Conservation (phyloP, 2,113 vertebrate genomes). For the Empidonax alnorum region DNA sequence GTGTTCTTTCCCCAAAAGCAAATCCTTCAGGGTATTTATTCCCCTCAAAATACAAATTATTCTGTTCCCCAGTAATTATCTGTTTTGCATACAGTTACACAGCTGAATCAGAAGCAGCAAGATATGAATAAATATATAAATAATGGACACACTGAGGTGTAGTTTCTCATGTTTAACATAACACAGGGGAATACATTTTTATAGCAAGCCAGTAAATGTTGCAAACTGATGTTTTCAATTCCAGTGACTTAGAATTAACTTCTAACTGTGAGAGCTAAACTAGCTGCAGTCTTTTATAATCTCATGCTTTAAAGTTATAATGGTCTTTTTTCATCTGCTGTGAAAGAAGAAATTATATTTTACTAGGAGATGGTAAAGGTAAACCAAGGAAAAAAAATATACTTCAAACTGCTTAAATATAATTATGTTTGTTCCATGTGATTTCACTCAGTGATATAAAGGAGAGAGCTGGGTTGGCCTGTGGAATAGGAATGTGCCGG, state of each 20-base stretch:
- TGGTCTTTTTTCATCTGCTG: slow-evolving; percentile 63
- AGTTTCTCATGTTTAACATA: slow-evolving; percentile 74
- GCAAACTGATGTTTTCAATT: slow-evolving; percentile 86
- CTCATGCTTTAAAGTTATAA: slow-evolving; percentile 65
- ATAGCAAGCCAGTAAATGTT: slow-evolving; percentile 81
- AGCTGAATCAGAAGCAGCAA: slow-evolving; percentile 70
- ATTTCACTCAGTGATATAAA: slow-evolving; percentile 53
- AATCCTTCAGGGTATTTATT: slow-evolving; percentile 58
- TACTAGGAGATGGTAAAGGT: slow-evolving; percentile 71
- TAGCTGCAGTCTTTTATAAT: slow-evolving; percentile 73
- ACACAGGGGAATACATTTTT: slow-evolving; percentile 79
- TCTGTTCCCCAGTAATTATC: slow-evolving; percentile 67
- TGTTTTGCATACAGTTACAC: slow-evolving; percentile 71
- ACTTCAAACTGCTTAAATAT: slow-evolving; percentile 58
- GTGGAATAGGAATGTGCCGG: neutral
- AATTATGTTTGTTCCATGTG: slow-evolving; percentile 65
- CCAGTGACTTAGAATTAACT: slow-evolving; percentile 79
- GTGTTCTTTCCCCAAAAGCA: slow-evolving; percentile 55
- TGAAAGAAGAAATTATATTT: slow-evolving; percentile 72
- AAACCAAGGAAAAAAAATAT: slow-evolving; percentile 64
- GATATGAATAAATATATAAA: slow-evolving; percentile 74
- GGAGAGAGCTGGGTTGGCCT: neutral
- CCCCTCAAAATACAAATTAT: slow-evolving; percentile 67
- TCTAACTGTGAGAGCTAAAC: slow-evolving; percentile 78
- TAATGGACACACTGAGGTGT: slow-evolving; percentile 71